Conservation (phyloP, 2,113 vertebrate species). For the Sula dactylatra region DNA sequence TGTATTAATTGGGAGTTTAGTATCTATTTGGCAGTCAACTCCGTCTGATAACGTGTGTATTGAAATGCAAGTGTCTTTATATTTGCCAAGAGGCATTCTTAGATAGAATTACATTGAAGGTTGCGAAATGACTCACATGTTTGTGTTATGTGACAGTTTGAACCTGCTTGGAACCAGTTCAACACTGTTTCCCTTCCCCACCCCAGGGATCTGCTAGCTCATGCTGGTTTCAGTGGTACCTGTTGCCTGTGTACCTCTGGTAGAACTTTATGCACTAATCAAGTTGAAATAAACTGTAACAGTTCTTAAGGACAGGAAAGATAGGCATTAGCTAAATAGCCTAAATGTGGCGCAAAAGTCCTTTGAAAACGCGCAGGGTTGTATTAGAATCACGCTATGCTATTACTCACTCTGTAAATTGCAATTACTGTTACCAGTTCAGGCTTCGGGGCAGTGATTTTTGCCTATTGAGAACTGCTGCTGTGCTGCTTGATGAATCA, state of each 20-base stretch:
- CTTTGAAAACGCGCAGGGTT: neutral
- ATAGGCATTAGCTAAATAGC: neutral
- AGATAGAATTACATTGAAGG: constrained; percentile 50
- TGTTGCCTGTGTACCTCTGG: constrained; percentile 9
- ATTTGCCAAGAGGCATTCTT: constrained; percentile 39
- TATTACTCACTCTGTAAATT: neutral
- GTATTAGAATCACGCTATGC: neutral
- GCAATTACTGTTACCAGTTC: neutral
- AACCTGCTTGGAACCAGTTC: constrained; percentile 45
- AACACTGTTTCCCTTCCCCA: neutral
- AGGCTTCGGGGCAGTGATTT: constrained; percentile 37
- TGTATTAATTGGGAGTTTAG: neutral
- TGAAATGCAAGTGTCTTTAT: neutral
- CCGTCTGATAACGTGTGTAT: neutral
- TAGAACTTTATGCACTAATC: neutral
- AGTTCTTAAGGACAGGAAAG: neutral
- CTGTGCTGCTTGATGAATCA: constrained; percentile 16
- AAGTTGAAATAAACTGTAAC: neutral
- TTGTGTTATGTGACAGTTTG: constrained; percentile 52
- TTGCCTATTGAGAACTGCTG: neutral
- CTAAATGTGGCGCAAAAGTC: neutral
- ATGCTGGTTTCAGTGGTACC: constrained; percentile 1
- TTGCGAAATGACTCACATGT: constrained; percentile 55
- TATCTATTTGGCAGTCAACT: neutral
- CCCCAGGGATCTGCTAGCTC: neutral